These are phyloP conservation scores for Acronicta alni DNA, from an alignment of 2,888 invertebrate species.

Conservation along the genomic window DNA sequence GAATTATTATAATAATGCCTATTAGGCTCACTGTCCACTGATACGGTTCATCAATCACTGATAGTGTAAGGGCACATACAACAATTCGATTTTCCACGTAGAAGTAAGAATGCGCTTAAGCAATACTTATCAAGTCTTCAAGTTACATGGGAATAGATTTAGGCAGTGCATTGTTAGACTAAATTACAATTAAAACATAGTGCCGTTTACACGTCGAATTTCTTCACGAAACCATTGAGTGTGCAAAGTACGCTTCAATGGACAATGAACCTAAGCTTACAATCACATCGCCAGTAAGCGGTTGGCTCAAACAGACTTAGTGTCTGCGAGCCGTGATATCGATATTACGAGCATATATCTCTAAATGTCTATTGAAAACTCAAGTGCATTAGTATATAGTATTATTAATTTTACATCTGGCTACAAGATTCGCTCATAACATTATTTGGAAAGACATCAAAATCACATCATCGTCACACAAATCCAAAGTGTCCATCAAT, in stretches of 20 bases:
- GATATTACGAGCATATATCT: conserved; percentile 51
- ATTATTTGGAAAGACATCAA: conserved; percentile 61
- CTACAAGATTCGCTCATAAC: conserved; percentile 53
- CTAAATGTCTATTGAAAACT: conserved; percentile 66
- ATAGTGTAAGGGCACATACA: conserved; percentile 15
- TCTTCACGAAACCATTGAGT: conserved; percentile 15
- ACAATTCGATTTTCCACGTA: conserved; percentile 30
- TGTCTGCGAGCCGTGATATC: conserved; percentile 48
- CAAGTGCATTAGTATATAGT: conserved; percentile 63
- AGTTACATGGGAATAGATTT: conserved; percentile 26
- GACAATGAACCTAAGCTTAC: conserved; percentile 29
- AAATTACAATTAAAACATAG: conserved; percentile 42
- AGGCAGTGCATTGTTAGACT: conserved; percentile 46
- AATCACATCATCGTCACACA: conserved; percentile 41
- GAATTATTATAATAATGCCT: conserved; percentile 52
- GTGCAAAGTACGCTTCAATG: conserved; percentile 22
- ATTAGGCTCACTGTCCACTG: conserved; percentile 37
- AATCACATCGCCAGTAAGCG: conserved; percentile 55
- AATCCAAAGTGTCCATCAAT: conserved; percentile 45
- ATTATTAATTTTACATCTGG: conserved; percentile 48
- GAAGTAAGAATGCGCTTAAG: conserved; percentile 29
- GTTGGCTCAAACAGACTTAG: conserved; percentile 45
- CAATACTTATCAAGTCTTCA: conserved; percentile 32
- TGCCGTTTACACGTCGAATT: conserved; percentile 33
- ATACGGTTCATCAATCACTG: conserved; percentile 15